A percentile compares a stretch with the other conserved stretches of the same genome.
Conservation (phyloP, 2,888 invertebrate species). For the Erebia epiphron region DNA sequence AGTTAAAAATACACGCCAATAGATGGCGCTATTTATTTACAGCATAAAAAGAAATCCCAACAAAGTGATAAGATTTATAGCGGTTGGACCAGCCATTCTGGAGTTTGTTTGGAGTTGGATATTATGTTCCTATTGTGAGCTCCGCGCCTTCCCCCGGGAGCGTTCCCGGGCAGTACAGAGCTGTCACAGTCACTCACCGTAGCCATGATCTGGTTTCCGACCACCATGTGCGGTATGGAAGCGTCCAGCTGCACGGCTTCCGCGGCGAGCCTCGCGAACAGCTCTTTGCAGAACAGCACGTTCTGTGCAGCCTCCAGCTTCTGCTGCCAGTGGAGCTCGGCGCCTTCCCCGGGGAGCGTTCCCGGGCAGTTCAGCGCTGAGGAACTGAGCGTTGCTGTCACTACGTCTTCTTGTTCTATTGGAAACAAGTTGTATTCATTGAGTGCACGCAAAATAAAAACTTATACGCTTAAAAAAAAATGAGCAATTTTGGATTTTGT, state of each 20-base stretch:
- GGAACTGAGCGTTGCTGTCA: constrained; percentile 91
- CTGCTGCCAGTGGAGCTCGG: constrained; percentile 96
- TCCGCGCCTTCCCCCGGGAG: constrained; percentile 84
- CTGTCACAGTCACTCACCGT: constrained; percentile 86
- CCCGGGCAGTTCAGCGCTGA: constrained; percentile 89
- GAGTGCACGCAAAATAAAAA: background rate
- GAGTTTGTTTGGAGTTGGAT: too few relatives aligned
- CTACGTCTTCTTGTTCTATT: constrained; percentile 94
- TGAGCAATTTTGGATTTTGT: too few relatives aligned
- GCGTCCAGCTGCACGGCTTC: constrained; percentile 97
- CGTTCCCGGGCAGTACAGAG: constrained; percentile 86
- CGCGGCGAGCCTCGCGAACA: constrained; percentile 96
- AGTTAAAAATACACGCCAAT: too few relatives aligned
- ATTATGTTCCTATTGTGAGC: constrained; percentile 54
- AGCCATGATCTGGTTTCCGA: constrained; percentile 98
- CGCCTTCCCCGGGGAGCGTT: constrained; percentile 78
- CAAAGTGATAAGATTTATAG: too few relatives aligned
- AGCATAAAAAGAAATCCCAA: too few relatives aligned
- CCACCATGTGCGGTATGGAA: constrained; percentile 97
- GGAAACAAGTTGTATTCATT: background rate
- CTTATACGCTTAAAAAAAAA: too few relatives aligned
- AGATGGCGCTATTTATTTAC: too few relatives aligned
- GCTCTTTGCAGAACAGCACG: constrained; percentile 97
- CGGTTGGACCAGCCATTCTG: too few relatives aligned
- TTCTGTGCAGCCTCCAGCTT: constrained; percentile 98